Evolutionary conservation across 1,140 invertebrate species (phyloP), one percentile per base, ranked within the genome.

Genomic region (Lasioglossum baleicum): DNA sequence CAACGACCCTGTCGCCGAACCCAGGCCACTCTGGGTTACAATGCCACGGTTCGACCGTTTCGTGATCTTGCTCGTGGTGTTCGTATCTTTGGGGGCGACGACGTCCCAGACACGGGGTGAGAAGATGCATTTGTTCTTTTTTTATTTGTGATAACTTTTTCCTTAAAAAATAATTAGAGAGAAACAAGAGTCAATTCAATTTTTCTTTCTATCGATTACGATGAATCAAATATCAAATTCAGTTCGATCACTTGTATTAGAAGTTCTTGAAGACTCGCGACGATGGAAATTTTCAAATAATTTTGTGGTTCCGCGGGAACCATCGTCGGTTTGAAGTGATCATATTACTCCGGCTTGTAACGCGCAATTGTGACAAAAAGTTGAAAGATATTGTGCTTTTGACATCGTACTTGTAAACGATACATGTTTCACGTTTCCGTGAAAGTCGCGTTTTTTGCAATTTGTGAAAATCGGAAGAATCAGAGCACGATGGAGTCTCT

Each of bases 1-100:
- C 56, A 22, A 17, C 13, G 51, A 64, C 42, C 51, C n/a, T 74
- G 51, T n/a, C 0, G 26, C 10, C 11, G 42, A 42, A 66, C 71
- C 69, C 80, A 78, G 80, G 20, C 67, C 17, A n/a, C 56, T 80
- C 85, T 87, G 80, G 83, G 76, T 76, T 51, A 85, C 35, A 64
- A 87, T 87, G 86, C 74, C 56, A 67, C 60, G 64, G 64, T 61
- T 61, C 22, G 40, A 67, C 20, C 61, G 31, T 74, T 71, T 69
- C 20, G 2, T 73, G 15, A 22, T 77, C 26, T 40, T 81, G 3
- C 48, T 31, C 53, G 26, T 78, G 63, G 31, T 76, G 44, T 48
- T 74, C 17, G 64, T 13, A 53, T 81, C n/a, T 10, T 2, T 69
- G 44, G 7, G 4, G 26, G 22, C 42, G 66, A 70, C 72, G 10